Base-by-base conservation (phyloP, 2,888 invertebrate species). In the Tenthredo distinguenda region DNA sequence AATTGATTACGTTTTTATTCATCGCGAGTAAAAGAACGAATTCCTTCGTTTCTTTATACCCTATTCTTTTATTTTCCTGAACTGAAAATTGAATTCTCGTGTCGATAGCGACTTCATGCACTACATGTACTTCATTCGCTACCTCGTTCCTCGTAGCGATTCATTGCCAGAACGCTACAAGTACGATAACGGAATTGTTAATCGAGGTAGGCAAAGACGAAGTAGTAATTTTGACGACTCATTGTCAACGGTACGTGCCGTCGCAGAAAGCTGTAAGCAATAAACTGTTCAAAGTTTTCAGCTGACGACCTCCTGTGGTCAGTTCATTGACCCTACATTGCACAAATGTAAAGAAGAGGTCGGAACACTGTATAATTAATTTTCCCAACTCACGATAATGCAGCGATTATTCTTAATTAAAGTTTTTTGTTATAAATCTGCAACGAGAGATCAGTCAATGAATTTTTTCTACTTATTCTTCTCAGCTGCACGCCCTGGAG, bases 401-500 rank as follows among this genome's bases (percentile, higher is more conserved):
- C 6, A 10, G 12, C 26, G 26, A 62, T 62, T 9, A 26, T 26
- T 12, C 10, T 21, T 9, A 3, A 7, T 26, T 26, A 3, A 12
- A 21, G 26, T 62, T 62, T 26, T 62, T 62, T 5, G 0, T 5
- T 18, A 18, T 1, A 0, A 18, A 31, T 68, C 68, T 15, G 15
- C 26, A 68, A 15, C 21, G 21, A 21, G 62, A 62, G 9, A 26
- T 2, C 3, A 21, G 26, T 62, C 18, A 6, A n/a, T 6, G 2
- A 50, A 5, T 55, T 21, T 21, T 76, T 79, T 58, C 47, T 21
- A 87, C 76, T 81, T 1, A 21, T 58, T 58, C 1, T 87, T 85
- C 94, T n/a, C 95, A 98, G 98, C 98, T 90, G 97, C 98, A 31
- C 96, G 96, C 91, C 96, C 97, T 50, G 97, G 98, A 85, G 97